Percentiles rank a stretch among this genome's conserved stretches.
phyloP scores from a whole-genome alignment of 2,113 vertebrate species.

The Petaurus breviceps region DNA sequence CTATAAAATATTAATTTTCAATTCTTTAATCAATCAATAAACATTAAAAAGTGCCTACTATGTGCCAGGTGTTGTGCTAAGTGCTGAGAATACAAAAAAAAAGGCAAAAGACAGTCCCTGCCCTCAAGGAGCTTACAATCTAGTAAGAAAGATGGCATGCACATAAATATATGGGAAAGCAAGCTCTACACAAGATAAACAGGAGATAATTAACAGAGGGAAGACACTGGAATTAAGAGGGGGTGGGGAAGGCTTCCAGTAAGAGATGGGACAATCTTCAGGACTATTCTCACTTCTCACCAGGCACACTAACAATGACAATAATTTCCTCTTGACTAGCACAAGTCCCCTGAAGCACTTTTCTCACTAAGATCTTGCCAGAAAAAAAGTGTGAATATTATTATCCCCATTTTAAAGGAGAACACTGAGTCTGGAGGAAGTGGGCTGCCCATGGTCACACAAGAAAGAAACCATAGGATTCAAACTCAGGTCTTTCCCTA shows the following conservation, averaged over 20 bases:
- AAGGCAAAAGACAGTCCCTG: too few relatives aligned
- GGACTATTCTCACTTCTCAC: too few relatives aligned
- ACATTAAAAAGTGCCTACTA: neutral
- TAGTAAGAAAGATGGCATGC: neutral
- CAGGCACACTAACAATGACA: neutral
- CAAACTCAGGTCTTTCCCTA: neutral
- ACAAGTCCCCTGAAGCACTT: too few relatives aligned
- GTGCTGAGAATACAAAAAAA: neutral
- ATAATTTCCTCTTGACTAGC: neutral
- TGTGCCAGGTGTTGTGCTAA: neutral
- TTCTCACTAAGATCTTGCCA: too few relatives aligned
- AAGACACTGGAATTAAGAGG: neutral
- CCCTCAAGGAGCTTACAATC: too few relatives aligned
- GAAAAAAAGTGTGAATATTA: neutral
- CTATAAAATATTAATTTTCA: too few relatives aligned
- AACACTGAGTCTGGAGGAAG: neutral
- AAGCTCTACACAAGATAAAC: neutral
- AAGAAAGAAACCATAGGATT: neutral
- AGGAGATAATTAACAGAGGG: neutral
- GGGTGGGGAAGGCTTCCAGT: neutral
- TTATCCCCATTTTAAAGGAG: neutral
- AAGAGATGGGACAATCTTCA: neutral
- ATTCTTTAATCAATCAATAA: neutral
- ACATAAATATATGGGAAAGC: neutral
- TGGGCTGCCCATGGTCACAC: neutral